A percentile compares a stretch with the other conserved stretches of the same genome.
Evolutionary conservation across 2,797 vertebrate species (phyloP).

Genomic region (Cyclopterus lumpus): DNA sequence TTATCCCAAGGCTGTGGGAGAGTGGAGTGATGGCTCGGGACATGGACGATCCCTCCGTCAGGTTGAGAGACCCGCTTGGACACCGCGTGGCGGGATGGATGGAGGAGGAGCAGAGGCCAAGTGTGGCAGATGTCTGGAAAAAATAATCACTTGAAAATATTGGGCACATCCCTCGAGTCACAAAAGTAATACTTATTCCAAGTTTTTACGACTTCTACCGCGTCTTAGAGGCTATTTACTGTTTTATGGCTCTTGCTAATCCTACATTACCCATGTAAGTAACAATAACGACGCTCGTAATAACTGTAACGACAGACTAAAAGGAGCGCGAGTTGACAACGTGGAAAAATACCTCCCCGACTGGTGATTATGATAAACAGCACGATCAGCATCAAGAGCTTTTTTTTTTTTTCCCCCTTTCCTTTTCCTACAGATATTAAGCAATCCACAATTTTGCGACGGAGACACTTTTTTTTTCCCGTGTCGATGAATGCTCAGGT

Average conservation of each 20-base stretch:
- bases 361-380: conserved; percentile 37
- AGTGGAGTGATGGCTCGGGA: conserved; percentile 62
- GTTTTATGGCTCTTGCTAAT: conserved; percentile 17
- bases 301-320: not conserved
- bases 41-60: conserved; percentile 62
- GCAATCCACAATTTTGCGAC: conserved; percentile 25
- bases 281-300: conserved; percentile 10
- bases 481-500: conserved; percentile 70
- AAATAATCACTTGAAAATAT: conserved; percentile 60
- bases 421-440: conserved; percentile 15
- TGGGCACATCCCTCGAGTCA: conserved; percentile 35
- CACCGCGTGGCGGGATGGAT: conserved; percentile 35
- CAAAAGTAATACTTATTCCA: conserved; percentile 22
- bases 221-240: conserved; percentile 8
- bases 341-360: conserved; percentile 16
- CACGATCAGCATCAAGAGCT: conserved; percentile 3
- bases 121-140: conserved; percentile 59
- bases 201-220: not conserved
- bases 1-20: conserved; percentile 73
- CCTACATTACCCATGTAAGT: conserved; percentile 2
- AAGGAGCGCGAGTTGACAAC: conserved; percentile 3
- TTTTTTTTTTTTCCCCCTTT: not conserved
- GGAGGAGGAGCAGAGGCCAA: conserved; percentile 52
- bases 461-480: conserved; percentile 55
- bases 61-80: conserved; percentile 63